Percentiles rank a stretch among this genome's conserved stretches.
Evolutionary conservation across 2,797 vertebrate species (phyloP).

Genomic region (Lycodopsis pacificus): DNA sequence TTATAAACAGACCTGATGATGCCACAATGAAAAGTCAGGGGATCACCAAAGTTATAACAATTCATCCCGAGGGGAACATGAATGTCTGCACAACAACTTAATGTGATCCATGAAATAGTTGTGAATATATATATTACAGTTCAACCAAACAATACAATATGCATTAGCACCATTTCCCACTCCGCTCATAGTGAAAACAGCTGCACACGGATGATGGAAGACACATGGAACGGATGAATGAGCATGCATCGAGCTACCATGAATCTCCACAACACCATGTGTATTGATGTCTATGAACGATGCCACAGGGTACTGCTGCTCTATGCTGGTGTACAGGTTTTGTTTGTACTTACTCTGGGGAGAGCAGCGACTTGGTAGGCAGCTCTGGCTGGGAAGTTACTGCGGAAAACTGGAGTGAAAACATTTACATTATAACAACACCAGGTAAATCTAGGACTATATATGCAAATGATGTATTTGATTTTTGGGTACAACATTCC

Average conservation of each 20-base stretch:
- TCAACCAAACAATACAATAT: not conserved
- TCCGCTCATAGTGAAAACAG: not conserved
- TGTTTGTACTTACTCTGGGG: slow-evolving; percentile 88
- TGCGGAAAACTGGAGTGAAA: slow-evolving; percentile 89
- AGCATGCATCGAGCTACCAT: not conserved
- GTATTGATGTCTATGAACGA: not conserved
- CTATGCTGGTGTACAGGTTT: not conserved
- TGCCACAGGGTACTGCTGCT: not conserved
- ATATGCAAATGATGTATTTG: not conserved
- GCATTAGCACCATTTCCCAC: not conserved
- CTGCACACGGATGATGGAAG: not conserved
- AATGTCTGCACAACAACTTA: not conserved
- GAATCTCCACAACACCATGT: not conserved
- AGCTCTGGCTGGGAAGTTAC: slow-evolving; percentile 92
- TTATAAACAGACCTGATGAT: not conserved
- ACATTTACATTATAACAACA: not conserved
- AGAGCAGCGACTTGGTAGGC: slow-evolving; percentile 95
- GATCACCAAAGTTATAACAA: not conserved
- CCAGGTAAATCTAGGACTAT: not conserved
- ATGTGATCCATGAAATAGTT: not conserved
- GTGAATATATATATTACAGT: not conserved
- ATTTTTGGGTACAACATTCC: not conserved
- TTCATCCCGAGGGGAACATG: not conserved
- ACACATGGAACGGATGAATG: not conserved
- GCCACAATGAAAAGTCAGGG: not conserved